Conservation (phyloP, 1,140 invertebrate species). For the Drosophila parabipectinata region DNA sequence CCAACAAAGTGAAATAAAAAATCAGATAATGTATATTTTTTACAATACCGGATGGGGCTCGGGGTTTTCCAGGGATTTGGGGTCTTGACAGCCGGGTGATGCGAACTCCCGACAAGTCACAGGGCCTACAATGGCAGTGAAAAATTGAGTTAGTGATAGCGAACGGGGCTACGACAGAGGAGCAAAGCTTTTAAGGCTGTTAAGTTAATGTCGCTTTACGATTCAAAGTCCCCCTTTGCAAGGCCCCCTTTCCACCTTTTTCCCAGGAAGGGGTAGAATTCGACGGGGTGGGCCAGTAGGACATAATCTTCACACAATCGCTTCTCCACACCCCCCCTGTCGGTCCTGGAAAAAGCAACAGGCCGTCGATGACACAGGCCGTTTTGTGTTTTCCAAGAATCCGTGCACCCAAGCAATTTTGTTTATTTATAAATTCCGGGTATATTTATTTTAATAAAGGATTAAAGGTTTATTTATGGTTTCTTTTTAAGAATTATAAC, state of each 20-base stretch:
- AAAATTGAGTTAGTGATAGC: constrained; percentile 75
- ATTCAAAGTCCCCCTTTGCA: background rate
- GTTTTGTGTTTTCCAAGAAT: background rate
- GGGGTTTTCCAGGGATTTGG: constrained; percentile 9
- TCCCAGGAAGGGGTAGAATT: background rate
- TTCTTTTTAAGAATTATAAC: no score
- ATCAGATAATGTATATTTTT: constrained; percentile 69
- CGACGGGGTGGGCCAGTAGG: background rate
- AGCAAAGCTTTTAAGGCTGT: constrained; percentile 75
- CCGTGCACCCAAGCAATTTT: background rate
- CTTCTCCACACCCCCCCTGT: background rate
- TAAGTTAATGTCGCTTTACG: constrained; percentile 64
- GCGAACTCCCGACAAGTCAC: constrained; percentile 14
- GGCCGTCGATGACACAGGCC: constrained; percentile 1
- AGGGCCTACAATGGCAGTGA: constrained; percentile 64
- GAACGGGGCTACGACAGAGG: constrained; percentile 5
- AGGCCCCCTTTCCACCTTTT: background rate
- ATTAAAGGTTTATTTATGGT: no score
- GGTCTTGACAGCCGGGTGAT: constrained; percentile 20
- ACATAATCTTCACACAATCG: background rate
- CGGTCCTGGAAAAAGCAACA: constrained; percentile 1
- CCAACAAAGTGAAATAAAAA: constrained; percentile 63
- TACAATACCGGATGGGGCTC: constrained; percentile 1
- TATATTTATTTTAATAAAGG: background rate
- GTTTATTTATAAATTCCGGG: background rate